phyloP scores from a whole-genome alignment of 2,797 vertebrate species.

The Mus spretus region DNA sequence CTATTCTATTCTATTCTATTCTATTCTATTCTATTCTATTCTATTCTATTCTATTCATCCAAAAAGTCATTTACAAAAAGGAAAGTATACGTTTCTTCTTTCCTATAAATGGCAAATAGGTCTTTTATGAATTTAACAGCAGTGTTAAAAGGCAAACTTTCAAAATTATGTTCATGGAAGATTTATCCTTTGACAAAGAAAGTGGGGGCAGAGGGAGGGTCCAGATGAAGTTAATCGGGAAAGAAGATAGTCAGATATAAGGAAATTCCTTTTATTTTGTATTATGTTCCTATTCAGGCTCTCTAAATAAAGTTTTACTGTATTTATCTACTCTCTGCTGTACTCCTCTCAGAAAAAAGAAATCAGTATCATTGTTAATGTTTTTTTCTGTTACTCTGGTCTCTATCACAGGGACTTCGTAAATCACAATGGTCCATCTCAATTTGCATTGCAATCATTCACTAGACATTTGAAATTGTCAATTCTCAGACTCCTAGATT shows the following conservation, averaged over 20 bases:
- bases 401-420: constrained; percentile 8
- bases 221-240: neutral
- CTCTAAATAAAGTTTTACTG: constrained; percentile 41
- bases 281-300: neutral
- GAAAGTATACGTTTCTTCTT: neutral
- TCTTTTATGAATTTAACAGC: neutral
- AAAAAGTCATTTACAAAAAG: constrained; percentile 47
- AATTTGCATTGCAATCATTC: constrained; percentile 60
- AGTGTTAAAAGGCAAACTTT: constrained; percentile 32
- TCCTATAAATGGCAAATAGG: constrained; percentile 38
- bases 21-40: constrained; percentile 18
- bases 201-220: neutral
- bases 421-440: constrained; percentile 29
- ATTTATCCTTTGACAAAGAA: constrained; percentile 31
- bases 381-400: constrained; percentile 37
- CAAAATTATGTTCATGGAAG: constrained; percentile 1
- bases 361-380: neutral
- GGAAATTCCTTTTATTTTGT: constrained; percentile 41
- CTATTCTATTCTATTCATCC: constrained; percentile 18
- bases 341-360: constrained; percentile 26
- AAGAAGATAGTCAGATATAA: neutral
- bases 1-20: constrained; percentile 29
- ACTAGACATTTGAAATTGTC: constrained; percentile 49
- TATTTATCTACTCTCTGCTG: constrained; percentile 48
- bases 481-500: constrained; percentile 62